These are phyloP conservation scores for Tonatia bakeri DNA, from an alignment of 2,113 vertebrate genomes.

Conservation along the genomic window DNA sequence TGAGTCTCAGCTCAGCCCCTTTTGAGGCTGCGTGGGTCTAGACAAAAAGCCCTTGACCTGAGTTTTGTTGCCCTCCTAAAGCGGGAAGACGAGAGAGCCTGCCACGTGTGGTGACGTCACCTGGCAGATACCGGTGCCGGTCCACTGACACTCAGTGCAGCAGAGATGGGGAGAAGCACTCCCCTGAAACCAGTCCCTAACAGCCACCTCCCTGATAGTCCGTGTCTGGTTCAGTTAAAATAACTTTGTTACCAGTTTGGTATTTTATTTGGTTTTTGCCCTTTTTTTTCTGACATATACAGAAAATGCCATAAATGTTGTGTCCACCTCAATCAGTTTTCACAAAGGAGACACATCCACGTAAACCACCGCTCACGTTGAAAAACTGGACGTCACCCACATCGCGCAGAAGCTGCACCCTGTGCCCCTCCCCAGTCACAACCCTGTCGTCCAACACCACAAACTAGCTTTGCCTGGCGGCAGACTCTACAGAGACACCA, in stretches of 20 bases:
- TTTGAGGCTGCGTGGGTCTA: neutral
- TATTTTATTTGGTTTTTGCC: neutral
- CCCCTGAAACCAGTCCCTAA: neutral
- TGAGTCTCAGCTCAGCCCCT: neutral
- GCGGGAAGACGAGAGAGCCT: neutral
- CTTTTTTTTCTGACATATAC: neutral
- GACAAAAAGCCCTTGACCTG: neutral
- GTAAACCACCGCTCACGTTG: neutral
- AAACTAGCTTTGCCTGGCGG: neutral
- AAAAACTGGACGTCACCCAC: neutral
- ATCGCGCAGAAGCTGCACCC: neutral
- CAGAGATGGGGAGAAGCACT: neutral
- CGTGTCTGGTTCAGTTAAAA: neutral
- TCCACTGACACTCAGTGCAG: neutral
- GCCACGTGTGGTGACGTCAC: too few relatives aligned
- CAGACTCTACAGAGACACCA: accelerated
- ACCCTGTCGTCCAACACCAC: neutral
- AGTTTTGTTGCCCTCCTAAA: neutral
- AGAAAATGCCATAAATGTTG: neutral
- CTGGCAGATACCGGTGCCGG: accelerated
- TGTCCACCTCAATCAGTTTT: neutral
- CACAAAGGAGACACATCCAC: neutral
- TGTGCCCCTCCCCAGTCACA: accelerated
- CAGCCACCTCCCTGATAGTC: neutral
- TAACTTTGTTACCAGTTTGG: neutral